Evolutionary conservation across 1,140 invertebrate genomes (phyloP), one percentile per base, ranked within the genome.

Genomic region (Lordiphosa mommai): DNA sequence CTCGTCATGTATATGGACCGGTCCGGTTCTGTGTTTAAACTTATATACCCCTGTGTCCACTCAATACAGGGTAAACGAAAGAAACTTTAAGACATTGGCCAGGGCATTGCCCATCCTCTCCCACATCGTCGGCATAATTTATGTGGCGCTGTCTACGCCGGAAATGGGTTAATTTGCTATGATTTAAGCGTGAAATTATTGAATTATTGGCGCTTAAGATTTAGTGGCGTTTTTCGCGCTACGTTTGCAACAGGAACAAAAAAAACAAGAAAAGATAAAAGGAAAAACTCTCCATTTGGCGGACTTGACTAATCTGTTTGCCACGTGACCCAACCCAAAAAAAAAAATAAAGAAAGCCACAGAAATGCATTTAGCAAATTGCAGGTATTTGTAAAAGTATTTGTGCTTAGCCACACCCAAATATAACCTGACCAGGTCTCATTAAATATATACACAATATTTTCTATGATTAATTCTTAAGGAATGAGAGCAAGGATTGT

Each of bases 121-220:
- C 44, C 36, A 64, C 61, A 50, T 69, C 61, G 49, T 51, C 50
- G 48, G 70, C 68, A 84, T 84, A 84, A 84, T 84, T 84, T 84
- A 84, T 84, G 72, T 69, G 77, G 77, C 77, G 77, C 77, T 84
- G 77, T 84, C 77, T 84, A 40, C 72, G 57, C 72, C 77, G 77
- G 77, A 84, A 84, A 84, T 84, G 77, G 77, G 77, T 84, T 84
- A 84, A 84, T 84, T 84, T 84, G 77, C 77, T 84, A 84, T 84
- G 77, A 84, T 72, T 84, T 84, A 84, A 84, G 79, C 77, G 72
- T 84, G 72, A 84, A 84, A 84, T 84, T 84, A 84, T 84, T 84
- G 77, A 84, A 84, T 84, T 84, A 84, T 84, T 84, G 77, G 77
- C 59, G 49, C 59, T 61, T 47, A 68, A 59, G 77, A 84, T 61